These are phyloP conservation scores for Leucania comma DNA, from an alignment of 2,888 invertebrate genomes.

Conservation along the genomic window DNA sequence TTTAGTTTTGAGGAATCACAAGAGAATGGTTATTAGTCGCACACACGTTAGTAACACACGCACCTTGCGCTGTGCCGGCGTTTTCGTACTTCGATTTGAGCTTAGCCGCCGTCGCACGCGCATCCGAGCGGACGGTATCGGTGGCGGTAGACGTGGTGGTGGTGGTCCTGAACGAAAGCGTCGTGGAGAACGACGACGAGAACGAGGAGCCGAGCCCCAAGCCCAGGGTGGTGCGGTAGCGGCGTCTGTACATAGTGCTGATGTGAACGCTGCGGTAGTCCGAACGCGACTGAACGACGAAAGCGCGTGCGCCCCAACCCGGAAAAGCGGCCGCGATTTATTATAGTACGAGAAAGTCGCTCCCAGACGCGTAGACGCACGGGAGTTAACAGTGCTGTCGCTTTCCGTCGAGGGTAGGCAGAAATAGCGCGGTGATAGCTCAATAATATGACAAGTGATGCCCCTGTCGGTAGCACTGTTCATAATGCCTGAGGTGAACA, in stretches of 20 bases:
- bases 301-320: constrained; percentile 81
- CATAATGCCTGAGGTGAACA: constrained; percentile 52
- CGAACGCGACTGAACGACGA: constrained; percentile 82
- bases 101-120: constrained; percentile 87
- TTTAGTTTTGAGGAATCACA: constrained; percentile 31
- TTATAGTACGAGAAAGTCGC: constrained; percentile 80
- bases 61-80: constrained; percentile 88
- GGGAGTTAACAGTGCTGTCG: constrained; percentile 57
- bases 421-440: constrained; percentile 53
- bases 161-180: constrained; percentile 83
- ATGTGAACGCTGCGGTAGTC: constrained; percentile 74
- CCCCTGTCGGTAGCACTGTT: constrained; percentile 28
- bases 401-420: constrained; percentile 42
- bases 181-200: constrained; percentile 83
- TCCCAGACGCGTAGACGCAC: constrained; percentile 76
- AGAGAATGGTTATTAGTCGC: constrained; percentile 48
- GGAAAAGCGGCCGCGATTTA: constrained; percentile 86
- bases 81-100: constrained; percentile 88
- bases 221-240: constrained; percentile 87
- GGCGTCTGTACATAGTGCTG: constrained; percentile 85
- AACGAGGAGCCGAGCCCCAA: constrained; percentile 86
- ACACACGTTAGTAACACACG: constrained; percentile 69
- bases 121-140: constrained; percentile 85
- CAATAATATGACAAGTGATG: constrained; percentile 41
- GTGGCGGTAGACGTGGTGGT: constrained; percentile 74